These are phyloP conservation scores for Bradypus variegatus DNA, from an alignment of 2,797 vertebrate genomes.

Conservation along the genomic window DNA sequence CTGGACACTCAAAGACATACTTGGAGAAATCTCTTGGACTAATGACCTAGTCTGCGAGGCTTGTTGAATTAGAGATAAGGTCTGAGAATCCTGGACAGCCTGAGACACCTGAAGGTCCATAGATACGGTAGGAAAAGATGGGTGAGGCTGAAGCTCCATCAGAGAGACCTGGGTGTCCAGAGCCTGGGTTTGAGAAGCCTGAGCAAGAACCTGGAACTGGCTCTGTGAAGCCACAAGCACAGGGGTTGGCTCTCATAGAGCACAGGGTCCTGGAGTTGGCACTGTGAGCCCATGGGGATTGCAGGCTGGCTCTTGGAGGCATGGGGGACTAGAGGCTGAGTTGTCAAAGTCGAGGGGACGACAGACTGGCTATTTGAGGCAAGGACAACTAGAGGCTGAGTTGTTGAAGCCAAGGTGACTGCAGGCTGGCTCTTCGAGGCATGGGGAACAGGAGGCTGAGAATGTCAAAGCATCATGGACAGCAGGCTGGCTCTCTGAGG, in stretches of 20 bases:
- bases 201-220: background rate
- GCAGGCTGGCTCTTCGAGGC: background rate
- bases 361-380: background rate
- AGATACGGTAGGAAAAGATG: background rate
- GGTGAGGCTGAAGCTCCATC: background rate
- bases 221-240: background rate
- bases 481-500: background rate
- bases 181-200: background rate
- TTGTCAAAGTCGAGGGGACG: background rate
- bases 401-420: background rate
- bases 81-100: background rate
- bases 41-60: background rate
- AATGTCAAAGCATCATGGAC: too few species aligned
- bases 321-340: background rate
- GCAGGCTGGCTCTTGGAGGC: background rate
- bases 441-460: too few species aligned
- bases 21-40: background rate
- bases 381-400: background rate
- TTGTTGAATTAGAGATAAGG: background rate
- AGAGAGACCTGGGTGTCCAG: background rate
- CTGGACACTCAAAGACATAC: background rate
- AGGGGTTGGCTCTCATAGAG: background rate
- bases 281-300: background rate
- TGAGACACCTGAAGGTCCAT: accelerated
- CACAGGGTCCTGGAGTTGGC: background rate